phyloP scores from a whole-genome alignment of 2,113 vertebrate genomes.

The Gavialis gangeticus region DNA sequence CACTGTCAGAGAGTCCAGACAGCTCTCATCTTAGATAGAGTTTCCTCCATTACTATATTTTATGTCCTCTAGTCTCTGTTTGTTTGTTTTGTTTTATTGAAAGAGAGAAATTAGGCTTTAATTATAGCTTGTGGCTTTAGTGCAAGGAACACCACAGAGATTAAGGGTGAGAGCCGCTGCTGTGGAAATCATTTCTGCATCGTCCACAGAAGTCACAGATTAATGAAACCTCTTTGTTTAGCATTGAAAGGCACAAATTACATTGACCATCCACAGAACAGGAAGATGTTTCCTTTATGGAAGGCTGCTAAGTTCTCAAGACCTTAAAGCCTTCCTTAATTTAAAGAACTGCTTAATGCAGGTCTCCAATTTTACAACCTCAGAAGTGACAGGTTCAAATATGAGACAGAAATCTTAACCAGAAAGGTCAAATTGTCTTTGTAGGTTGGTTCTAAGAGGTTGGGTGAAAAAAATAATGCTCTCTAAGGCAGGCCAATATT shows the following conservation, averaged over 20 bases:
- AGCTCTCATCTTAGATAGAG: neutral
- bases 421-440: neutral
- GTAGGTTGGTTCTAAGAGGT: neutral
- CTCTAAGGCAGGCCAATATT: neutral
- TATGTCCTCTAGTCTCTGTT: neutral
- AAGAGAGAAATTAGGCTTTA: neutral
- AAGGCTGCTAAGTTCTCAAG: neutral
- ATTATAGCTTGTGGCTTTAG: neutral
- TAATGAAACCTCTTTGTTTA: neutral
- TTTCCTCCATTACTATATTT: neutral
- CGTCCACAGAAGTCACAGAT: neutral
- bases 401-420: neutral
- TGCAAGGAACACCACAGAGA: neutral
- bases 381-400: neutral
- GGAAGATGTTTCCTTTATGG: neutral
- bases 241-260: neutral
- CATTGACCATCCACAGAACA: neutral
- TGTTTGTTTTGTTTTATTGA: neutral
- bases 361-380: neutral
- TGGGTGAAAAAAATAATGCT: neutral
- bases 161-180: neutral
- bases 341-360: neutral
- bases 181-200: neutral
- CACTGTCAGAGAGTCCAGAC: neutral
- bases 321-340: neutral